Percentiles rank a stretch among this genome's conserved stretches.
Conservation (phyloP, 2,888 invertebrate genomes). For the Drosophila robusta region DNA sequence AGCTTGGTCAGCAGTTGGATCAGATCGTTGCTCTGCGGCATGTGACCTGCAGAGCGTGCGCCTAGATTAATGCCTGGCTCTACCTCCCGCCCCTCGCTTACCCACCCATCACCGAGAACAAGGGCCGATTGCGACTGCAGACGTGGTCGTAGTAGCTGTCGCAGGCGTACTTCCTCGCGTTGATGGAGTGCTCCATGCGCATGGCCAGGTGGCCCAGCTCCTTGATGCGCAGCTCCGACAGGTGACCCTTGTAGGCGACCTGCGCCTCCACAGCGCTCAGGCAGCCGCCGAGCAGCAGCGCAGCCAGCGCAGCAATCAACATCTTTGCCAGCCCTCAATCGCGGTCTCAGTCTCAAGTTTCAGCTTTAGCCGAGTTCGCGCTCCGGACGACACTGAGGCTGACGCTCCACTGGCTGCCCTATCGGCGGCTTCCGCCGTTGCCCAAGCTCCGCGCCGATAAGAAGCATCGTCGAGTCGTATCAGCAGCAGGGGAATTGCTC, state of each 20-base stretch:
- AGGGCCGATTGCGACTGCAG: conserved; percentile 80
- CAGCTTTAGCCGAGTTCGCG: conserved; percentile 3
- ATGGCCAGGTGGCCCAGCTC: conserved; percentile 76
- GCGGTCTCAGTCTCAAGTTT: not conserved
- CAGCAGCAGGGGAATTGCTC: conserved; percentile 47
- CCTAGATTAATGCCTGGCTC: no score
- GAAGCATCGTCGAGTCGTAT: conserved; percentile 39
- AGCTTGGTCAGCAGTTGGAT: conserved; percentile 76
- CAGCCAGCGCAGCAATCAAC: conserved; percentile 21
- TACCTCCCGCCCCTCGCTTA: not conserved
- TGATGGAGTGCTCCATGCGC: conserved; percentile 76
- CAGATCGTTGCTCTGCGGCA: conserved; percentile 71
- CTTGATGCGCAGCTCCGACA: conserved; percentile 78
- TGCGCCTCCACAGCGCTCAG: conserved; percentile 48
- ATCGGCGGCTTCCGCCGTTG: conserved; percentile 51
- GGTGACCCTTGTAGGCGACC: conserved; percentile 69
- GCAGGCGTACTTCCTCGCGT: conserved; percentile 78
- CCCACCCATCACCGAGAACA: conserved; percentile 82
- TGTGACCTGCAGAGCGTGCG: conserved; percentile 61
- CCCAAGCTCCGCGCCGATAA: conserved; percentile 46
- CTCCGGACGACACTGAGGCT: conserved; percentile 41
- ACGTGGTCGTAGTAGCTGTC: conserved; percentile 82
- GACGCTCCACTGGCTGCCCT: conserved; percentile 13
- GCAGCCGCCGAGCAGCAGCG: conserved; percentile 36
- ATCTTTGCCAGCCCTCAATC: conserved; percentile 18